A percentile compares a stretch with the other conserved stretches of the same genome.
These are phyloP conservation scores for Drosophila siamana DNA, from an alignment of 2,888 invertebrate species.

Conservation along the genomic window DNA sequence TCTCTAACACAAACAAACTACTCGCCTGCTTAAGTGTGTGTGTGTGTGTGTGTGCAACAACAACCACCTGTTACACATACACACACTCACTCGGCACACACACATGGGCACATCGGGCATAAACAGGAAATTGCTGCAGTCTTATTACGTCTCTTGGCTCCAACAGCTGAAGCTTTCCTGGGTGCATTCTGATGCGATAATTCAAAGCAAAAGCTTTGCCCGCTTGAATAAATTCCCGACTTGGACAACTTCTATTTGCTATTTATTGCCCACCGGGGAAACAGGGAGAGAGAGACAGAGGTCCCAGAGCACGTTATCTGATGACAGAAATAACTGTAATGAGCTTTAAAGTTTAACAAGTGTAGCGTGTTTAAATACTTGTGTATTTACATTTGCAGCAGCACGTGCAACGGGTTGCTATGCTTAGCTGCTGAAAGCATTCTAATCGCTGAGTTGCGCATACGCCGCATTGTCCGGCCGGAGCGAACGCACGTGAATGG, in stretches of 20 bases:
- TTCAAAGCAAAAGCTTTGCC: conserved; percentile 36
- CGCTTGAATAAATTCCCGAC: not conserved
- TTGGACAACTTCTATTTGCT: conserved; percentile 23
- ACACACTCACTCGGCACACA: not conserved
- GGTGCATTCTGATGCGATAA: conserved; percentile 8
- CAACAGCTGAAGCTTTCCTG: conserved; percentile 38
- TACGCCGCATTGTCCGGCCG: conserved; percentile 53
- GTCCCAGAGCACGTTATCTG: not conserved
- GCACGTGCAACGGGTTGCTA: conserved; percentile 33
- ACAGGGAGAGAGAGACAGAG: too few relatives aligned
- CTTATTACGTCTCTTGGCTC: not conserved
- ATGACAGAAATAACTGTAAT: not conserved
- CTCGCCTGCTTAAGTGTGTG: not conserved
- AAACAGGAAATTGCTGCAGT: conserved; percentile 42
- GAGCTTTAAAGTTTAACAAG: not conserved
- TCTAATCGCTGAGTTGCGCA: conserved; percentile 53
- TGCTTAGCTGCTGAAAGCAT: not conserved
- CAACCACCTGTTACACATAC: conserved; percentile 52
- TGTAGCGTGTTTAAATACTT: not conserved
- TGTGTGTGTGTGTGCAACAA: conserved; percentile 22
- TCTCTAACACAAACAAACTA: conserved; percentile 20
- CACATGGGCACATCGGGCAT: not conserved
- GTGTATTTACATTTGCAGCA: conserved; percentile 13
- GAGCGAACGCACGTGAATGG: conserved; percentile 68
- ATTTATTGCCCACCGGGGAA: conserved; percentile 10